Percentiles rank a stretch among this genome's conserved stretches.
phyloP scores from a whole-genome alignment of 2,797 vertebrate genomes.

The Microchirus variegatus region DNA sequence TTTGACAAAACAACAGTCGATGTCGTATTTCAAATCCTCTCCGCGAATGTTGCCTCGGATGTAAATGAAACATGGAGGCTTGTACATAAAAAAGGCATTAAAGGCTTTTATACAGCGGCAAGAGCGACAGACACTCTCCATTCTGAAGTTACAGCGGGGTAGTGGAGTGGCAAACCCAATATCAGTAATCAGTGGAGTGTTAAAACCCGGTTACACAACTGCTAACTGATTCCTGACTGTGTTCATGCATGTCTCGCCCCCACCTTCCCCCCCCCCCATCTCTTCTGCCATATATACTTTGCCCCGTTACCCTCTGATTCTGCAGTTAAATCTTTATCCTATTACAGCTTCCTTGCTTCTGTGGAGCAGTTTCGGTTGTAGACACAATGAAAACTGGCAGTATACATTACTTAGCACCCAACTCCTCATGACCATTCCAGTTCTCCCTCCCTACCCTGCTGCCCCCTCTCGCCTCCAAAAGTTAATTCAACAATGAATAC shows the following conservation, averaged over 20 bases:
- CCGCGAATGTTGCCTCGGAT: not conserved
- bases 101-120: not conserved
- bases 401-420: conserved; percentile 65
- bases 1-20: conserved; percentile 1
- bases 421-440: conserved; percentile 45
- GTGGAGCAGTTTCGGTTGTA: conserved; percentile 58
- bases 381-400: conserved; percentile 77
- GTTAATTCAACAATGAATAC: conserved; percentile 21
- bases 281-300: conserved; percentile 3
- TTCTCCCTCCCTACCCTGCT: conserved; percentile 19
- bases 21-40: not conserved
- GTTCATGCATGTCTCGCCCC: conserved; percentile 18
- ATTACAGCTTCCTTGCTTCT: conserved; percentile 66
- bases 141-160: conserved; percentile 21
- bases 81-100: not conserved
- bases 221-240: conserved; percentile 39
- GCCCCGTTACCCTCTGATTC: conserved; percentile 26
- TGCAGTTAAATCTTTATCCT: conserved; percentile 72
- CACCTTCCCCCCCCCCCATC: not conserved
- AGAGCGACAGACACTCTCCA: conserved; percentile 4
- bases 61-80: not conserved
- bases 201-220: conserved; percentile 33
- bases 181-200: conserved; percentile 23
- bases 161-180: conserved; percentile 20
- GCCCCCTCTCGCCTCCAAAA: conserved; percentile 40